Evolutionary conservation across 2,113 vertebrate genomes (phyloP).

Genomic region (Planiliza haematocheilus): DNA sequence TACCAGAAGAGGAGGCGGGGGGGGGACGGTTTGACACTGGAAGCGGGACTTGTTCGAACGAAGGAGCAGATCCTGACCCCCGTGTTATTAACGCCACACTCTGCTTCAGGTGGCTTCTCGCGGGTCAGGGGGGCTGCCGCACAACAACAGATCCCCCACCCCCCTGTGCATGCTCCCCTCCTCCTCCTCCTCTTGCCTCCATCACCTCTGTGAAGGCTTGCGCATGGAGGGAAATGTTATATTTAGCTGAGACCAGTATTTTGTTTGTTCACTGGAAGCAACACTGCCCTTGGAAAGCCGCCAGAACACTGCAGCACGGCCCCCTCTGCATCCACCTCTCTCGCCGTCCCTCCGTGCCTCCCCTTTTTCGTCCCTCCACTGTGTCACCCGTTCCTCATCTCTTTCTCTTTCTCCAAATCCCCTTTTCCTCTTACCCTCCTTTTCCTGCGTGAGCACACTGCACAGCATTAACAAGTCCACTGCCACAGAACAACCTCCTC

Average conservation of each 20-base stretch:
- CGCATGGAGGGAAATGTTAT: constrained; percentile 73
- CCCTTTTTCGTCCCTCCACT: background rate
- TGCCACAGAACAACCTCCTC: constrained; percentile 23
- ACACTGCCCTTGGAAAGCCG: constrained; percentile 75
- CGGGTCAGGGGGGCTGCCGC: constrained; percentile 42
- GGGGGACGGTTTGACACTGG: background rate
- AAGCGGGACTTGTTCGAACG: constrained; percentile 31
- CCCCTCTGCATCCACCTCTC: constrained; percentile 44
- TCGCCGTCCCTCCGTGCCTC: constrained; percentile 19
- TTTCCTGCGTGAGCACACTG: constrained; percentile 32
- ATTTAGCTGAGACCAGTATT: constrained; percentile 82
- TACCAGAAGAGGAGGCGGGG: background rate
- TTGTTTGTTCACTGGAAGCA: constrained; percentile 81
- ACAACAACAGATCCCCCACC: constrained; percentile 2
- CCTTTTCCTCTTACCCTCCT: background rate
- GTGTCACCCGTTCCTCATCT: background rate
- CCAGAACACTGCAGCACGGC: constrained; percentile 74
- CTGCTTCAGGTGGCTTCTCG: constrained; percentile 57
- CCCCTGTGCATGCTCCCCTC: constrained; percentile 6
- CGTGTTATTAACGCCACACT: constrained; percentile 43
- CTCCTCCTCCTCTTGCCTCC: background rate
- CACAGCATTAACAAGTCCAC: constrained; percentile 48
- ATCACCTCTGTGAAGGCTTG: constrained; percentile 47
- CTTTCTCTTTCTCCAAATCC: constrained; percentile 28
- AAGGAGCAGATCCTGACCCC: constrained; percentile 50